Base-by-base conservation (phyloP, 35 echinoderm and acorn worm genomes). In the Apostichopus californicus region DNA sequence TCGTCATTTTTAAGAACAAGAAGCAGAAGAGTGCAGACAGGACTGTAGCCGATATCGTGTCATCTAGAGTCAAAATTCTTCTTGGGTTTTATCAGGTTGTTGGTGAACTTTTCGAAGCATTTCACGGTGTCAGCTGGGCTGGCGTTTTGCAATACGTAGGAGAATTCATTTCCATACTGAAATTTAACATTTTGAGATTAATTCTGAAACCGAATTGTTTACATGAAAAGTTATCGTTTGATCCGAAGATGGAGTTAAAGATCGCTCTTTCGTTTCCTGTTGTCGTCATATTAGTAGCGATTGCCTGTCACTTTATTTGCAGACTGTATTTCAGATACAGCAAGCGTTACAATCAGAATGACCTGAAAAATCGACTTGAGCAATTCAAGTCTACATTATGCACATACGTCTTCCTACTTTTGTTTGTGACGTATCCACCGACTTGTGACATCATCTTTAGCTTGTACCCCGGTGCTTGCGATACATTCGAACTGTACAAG, bases 71-170 rank as follows among this genome's bases (percentile, higher is more conserved):
- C 21, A 81, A 81, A 81, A 81, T 81, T 81, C 14, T 81, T 6
- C 25, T 81, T 13, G 78, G 78, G 8, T 81, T 81, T 81, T 81
- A 81, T 46, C 78, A 81, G 78, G 78, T 81, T 81, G 28, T 81
- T 81, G 78, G 78, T 81, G 78, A 81, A 22, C 78, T 81, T 1
- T 46, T 81, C 8, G 78, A 81, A 22, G 78, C 25, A 8, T 81
- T 81, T 81, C 78, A 81, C 78, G 54, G 78, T 46, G 78, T 81
- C 23, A 81, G 78, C 46, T 81, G 78, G 78, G 78, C 78, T 81
- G 78, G 78, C 2, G 25, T 52, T 13, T 81, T 81, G 9, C 78
- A 81, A 9, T 81, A 81, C 46, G 28, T 81, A 20, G 78, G 78
- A 81, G 78, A 81, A 46, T 52, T 46, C 5, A 81, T 81, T 2